phyloP scores from a whole-genome alignment of 2,797 vertebrate species.

The Hyperoplus lanceolatus region DNA sequence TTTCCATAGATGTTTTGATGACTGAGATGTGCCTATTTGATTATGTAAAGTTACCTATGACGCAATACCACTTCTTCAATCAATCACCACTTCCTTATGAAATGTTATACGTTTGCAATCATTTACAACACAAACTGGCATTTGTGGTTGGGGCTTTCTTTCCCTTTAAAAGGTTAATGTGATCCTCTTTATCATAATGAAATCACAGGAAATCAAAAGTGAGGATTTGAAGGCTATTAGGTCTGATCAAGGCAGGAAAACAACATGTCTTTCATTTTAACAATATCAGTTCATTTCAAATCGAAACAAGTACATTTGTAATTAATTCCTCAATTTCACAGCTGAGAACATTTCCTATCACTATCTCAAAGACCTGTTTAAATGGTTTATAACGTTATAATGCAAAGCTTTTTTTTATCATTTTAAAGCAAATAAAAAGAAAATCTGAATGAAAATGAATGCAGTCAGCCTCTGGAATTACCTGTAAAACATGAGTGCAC shows the following conservation, averaged over 20 bases:
- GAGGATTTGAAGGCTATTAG: neutral
- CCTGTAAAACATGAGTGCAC: constrained; percentile 53
- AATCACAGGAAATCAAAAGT: neutral
- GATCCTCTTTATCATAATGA: neutral
- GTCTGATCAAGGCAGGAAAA: constrained; percentile 17
- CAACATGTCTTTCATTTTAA: neutral
- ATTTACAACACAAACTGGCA: neutral
- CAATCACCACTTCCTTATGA: neutral
- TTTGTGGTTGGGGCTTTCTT: neutral
- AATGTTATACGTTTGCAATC: neutral
- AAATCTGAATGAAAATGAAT: neutral
- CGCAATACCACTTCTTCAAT: neutral
- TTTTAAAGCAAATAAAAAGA: neutral
- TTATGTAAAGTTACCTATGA: constrained; percentile 11
- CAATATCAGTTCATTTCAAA: constrained; percentile 12
- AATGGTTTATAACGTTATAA: constrained; percentile 3
- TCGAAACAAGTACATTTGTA: constrained; percentile 19
- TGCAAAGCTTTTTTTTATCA: neutral
- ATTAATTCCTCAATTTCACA: constrained; percentile 32
- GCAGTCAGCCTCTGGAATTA: constrained; percentile 31
- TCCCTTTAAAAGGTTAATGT: constrained; percentile 17
- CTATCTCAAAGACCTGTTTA: neutral
- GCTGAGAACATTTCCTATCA: constrained; percentile 4
- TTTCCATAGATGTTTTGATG: too few relatives aligned
- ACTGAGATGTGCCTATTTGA: neutral